Percentiles rank a stretch among this genome's conserved stretches.
These are phyloP conservation scores for Thereva unica DNA, from an alignment of 2,888 invertebrate species.

Conservation along the genomic window DNA sequence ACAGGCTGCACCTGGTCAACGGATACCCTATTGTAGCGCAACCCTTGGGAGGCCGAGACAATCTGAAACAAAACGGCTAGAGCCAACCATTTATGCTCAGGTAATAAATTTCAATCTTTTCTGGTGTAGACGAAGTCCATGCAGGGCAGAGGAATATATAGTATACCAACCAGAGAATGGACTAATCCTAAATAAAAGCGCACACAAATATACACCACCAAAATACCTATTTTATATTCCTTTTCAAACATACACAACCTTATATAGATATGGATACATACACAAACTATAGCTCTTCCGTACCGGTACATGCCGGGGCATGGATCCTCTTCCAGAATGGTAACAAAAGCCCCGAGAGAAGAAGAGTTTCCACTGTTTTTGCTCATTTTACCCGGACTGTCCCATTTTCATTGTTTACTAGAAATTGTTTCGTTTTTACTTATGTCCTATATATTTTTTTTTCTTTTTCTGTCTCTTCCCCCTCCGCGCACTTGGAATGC, in stretches of 20 bases:
- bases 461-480: slow-evolving; percentile 5
- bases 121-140: slow-evolving; percentile 45
- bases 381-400: slow-evolving; percentile 19
- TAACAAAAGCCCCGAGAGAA: slow-evolving; percentile 9
- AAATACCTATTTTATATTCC: too few species aligned
- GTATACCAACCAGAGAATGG: slow-evolving; percentile 11
- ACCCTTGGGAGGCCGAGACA: slow-evolving; percentile 57
- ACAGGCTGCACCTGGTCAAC: slow-evolving; percentile 48
- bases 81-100: slow-evolving; percentile 59
- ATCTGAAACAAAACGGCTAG: slow-evolving; percentile 55
- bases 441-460: not conserved
- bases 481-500: slow-evolving; percentile 1
- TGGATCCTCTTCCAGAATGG: slow-evolving; percentile 15
- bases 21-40: slow-evolving; percentile 57
- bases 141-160: slow-evolving; percentile 39
- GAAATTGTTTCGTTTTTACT: slow-evolving; percentile 22
- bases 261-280: too few species aligned
- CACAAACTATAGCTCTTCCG: slow-evolving; percentile 6
- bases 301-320: slow-evolving; percentile 11
- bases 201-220: slow-evolving; percentile 6
- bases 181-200: slow-evolving; percentile 15
- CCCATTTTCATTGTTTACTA: slow-evolving; percentile 32
- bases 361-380: slow-evolving; percentile 9
- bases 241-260: too few species aligned
- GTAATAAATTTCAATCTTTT: slow-evolving; percentile 57